Base-by-base conservation (phyloP, 2,888 invertebrate genomes). In the Cephus rjabovi region DNA sequence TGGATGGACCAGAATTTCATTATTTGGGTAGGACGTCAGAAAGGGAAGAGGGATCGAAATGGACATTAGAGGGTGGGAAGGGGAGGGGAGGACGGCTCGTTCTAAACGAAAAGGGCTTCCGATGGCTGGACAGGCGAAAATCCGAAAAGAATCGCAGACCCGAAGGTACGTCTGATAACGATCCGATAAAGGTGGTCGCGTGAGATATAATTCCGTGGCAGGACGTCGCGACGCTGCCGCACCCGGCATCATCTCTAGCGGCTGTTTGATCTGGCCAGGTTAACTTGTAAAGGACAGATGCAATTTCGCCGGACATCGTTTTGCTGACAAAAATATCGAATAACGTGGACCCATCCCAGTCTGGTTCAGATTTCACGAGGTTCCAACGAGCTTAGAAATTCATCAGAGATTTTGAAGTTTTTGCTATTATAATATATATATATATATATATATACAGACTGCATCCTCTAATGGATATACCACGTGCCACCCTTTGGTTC, bases 321-420 rank as follows among this genome's bases (percentile, higher is more conserved):
- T 89, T 88, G 87, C 88, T 89, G 90, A 90, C 89, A 90, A 89
- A 90, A 88, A 89, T 87, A 89, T 90, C 89, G 87, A 86, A 85
- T 87, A 85, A 85, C 85, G 85, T 76, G 9, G 23, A 56, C 56
- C 15, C 23, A 23, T 23, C 2, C 6, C 23, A 6, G 56, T 4
- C 12, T 31, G 33, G 71, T 9, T 31, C 71, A 3, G 33, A 12
- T 12, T 31, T 71, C 71, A 11, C 12, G 71, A 31, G 31, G 71
- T 56, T 23, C 2, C 9, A 9, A 23, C 56, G 9, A 33, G 33
- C 33, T 33, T 33, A 33, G 33, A 33, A 33, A 33, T 33, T 33
- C 56, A 23, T 56, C 9, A 23, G 9, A 56, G 23, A 23, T 56
- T 56, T 23, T 56, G 71, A 33, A 34, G 33, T 23, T 71, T 23